Base-by-base conservation (phyloP, 2,797 vertebrate genomes). In the Clarias pachynema region DNA sequence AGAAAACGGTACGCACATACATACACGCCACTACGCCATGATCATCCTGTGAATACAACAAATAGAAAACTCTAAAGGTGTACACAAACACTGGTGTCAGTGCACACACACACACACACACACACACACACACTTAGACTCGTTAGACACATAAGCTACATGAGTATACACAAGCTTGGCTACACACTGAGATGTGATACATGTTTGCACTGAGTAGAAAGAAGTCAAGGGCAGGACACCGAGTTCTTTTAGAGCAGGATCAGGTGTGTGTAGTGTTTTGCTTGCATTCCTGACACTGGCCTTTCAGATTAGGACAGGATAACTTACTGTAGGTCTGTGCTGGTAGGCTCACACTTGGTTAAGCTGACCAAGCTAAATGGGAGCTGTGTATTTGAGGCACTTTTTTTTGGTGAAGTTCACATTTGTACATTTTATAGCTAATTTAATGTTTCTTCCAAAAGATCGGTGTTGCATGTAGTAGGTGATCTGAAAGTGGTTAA, bases 1-100 rank as follows among this genome's bases (percentile, higher is more conserved):
- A 26, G 94, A 95, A 87, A 96, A 96, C 14, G 95, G 95, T 96
- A 91, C 22, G 26, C 60, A 85, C 62, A 59, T 16, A 90, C 49
- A 70, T 16, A 90, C 49, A 70, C 2, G 49, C 60, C 40, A 57
- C 15, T 31, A 34, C 8, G 34, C 1, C 22, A 31, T 9, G 10
- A 29, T 72, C 4, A 59, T 60, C 6, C 53, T 60, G 20, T 40
- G 56, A n/a, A 26, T 31, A n/a, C 56, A 70, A 14, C 29, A 81
- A 29, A 81, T 60, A 73, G 29, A 73, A n/a, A 66, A 31, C 22
- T 14, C 7, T 20, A 84, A 24, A 18, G 10, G 7, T 12, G 14
- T 3, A 84, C 31, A 59, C 56, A 18, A 60, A 63, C 60, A 15
- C 59, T 65, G 24, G 24, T 40, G 60, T 79, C 3, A 60, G 9